Base-by-base conservation (phyloP, 92 coral and sea anemone species). In the Virgularia gustaviana region DNA sequence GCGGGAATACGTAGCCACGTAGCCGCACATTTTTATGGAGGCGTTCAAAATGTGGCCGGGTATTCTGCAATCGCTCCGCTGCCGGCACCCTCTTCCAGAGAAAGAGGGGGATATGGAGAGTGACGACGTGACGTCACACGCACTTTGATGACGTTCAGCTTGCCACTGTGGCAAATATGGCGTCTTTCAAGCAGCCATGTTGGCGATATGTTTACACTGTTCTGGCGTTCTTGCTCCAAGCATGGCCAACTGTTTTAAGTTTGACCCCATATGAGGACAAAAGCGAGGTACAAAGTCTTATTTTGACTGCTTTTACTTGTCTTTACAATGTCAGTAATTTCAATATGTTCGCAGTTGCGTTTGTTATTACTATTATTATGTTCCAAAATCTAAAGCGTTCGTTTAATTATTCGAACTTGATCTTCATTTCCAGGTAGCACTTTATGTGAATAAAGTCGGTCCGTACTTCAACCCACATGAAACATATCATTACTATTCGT, bases 391-490 rank as follows among this genome's bases (percentile, higher is more conserved):
- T 7, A 39, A 39, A 7, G 15, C 15, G 45, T 39, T 39, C 8
- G 45, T 15, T 39, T 39, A 7, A 15, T 39, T n/a, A n/a, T n/a
- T n/a, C n/a, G n/a, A n/a, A n/a, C n/a, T n/a, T n/a, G n/a, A n/a
- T n/a, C n/a, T n/a, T n/a, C 24, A 12, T 45, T 61, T 59, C 0
- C 39, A 91, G 97, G 83, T 91, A 4, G 83, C 97, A 4, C 37
- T 91, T 57, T 91, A 80, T 73, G 97, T 91, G 55, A 91, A 91
- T 83, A 91, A 91, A 89, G 97, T 92, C 47, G 98, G 98, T 1
- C 98, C 98, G 1, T 92, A 92, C 54, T 92, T 92, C 79, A 92
- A 92, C 49, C 98, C 98, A 0, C 98, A 92, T 54, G 98, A 92
- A 57, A 92, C 98, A 0, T 92, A 92, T 36, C 98, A 92, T 58